Percentiles rank a stretch among this genome's conserved stretches.
These are phyloP conservation scores for Dorcus parallelipipedus DNA, from an alignment of 2,888 invertebrate species.

Conservation along the genomic window DNA sequence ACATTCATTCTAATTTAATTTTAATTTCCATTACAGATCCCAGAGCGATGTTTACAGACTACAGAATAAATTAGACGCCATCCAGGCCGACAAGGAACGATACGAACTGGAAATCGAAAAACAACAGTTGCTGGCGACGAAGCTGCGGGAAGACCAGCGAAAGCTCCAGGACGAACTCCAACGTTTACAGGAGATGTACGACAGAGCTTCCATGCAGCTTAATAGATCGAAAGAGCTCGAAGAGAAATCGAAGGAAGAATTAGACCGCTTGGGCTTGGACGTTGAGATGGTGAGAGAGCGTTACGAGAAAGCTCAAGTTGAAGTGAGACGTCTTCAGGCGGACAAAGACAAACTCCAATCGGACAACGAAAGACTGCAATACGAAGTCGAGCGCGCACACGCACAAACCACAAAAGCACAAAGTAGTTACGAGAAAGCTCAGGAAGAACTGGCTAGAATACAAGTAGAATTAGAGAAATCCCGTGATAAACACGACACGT, in stretches of 20 bases:
- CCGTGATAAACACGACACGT: conserved; percentile 86
- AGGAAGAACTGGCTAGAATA: conserved; percentile 83
- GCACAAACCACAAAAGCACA: conserved; percentile 83
- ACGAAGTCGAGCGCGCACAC: conserved; percentile 83
- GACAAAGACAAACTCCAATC: conserved; percentile 83
- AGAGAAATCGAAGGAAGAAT: conserved; percentile 84
- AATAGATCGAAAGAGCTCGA: conserved; percentile 85
- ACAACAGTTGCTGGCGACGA: conserved; percentile 72
- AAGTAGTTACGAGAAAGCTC: conserved; percentile 81
- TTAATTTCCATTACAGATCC: conserved; percentile 56
- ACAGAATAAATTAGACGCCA: conserved; percentile 82
- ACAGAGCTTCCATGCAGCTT: conserved; percentile 79
- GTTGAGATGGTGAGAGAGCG: conserved; percentile 84
- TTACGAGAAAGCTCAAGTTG: conserved; percentile 84
- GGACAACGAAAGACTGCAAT: conserved; percentile 80
- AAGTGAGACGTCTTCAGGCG: conserved; percentile 74
- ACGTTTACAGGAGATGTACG: conserved; percentile 84
- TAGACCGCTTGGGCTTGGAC: conserved; percentile 73
- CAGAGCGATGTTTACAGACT: conserved; percentile 87
- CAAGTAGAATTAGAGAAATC: conserved; percentile 87
- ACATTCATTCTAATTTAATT: too few relatives aligned
- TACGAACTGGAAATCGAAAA: conserved; percentile 84
- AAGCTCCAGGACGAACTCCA: conserved; percentile 85
- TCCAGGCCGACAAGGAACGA: conserved; percentile 84
- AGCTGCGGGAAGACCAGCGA: conserved; percentile 80